Evolutionary conservation across 1,140 invertebrate genomes (phyloP).

Genomic region (Sarcophaga bullata): DNA sequence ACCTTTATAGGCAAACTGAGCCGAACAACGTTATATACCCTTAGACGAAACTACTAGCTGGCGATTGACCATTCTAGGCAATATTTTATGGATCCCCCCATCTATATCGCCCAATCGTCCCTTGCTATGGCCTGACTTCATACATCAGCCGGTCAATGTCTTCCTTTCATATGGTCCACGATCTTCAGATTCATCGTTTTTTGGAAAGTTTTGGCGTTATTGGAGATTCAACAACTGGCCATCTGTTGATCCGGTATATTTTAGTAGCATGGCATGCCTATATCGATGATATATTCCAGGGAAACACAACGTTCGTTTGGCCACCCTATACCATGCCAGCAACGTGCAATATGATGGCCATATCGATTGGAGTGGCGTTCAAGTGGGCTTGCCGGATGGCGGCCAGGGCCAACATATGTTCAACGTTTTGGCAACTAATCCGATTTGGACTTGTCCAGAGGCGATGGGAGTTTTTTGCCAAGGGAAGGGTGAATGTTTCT

Average conservation of each 20-base stretch:
- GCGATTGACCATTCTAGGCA: slow-evolving; percentile 83
- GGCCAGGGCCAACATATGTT: slow-evolving; percentile 69
- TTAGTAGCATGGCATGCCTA: slow-evolving; percentile 85
- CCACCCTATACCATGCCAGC: slow-evolving; percentile 70
- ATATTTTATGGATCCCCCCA: slow-evolving; percentile 80
- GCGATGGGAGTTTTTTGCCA: slow-evolving; percentile 80
- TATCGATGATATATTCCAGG: slow-evolving; percentile 81
- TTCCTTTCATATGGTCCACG: slow-evolving; percentile 76
- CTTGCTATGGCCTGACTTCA: slow-evolving; percentile 73
- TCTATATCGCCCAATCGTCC: slow-evolving; percentile 74
- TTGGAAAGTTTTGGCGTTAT: slow-evolving; percentile 76
- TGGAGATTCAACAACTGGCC: slow-evolving; percentile 76
- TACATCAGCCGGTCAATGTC: slow-evolving; percentile 77
- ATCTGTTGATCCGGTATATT: slow-evolving; percentile 88
- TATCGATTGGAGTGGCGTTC: slow-evolving; percentile 70
- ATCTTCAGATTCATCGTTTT: slow-evolving; percentile 75
- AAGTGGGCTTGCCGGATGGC: slow-evolving; percentile 67
- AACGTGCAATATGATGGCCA: slow-evolving; percentile 73
- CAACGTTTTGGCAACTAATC: slow-evolving; percentile 81
- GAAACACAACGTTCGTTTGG: slow-evolving; percentile 79
- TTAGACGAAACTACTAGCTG: slow-evolving; percentile 76
- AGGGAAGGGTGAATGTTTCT: slow-evolving; percentile 75
- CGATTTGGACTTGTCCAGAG: slow-evolving; percentile 77
- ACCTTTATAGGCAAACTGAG: no score
- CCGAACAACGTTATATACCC: slow-evolving; percentile 67